Base-by-base conservation (phyloP, 2,888 invertebrate genomes). In the Cataglyphis albicans region DNA sequence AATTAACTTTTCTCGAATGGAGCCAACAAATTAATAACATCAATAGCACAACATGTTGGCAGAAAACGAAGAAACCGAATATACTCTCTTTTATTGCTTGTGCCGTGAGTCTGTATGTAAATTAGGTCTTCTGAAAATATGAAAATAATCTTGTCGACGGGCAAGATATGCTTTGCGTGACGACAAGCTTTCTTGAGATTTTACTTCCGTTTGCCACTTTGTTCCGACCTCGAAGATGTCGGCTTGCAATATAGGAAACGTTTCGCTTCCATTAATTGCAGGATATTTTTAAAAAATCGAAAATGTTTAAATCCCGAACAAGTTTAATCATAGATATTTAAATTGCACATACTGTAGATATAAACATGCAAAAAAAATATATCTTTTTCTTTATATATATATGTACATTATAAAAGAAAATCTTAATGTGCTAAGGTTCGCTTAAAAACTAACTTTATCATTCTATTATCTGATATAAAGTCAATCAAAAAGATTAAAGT, bases 91-190 rank as follows among this genome's bases (percentile, higher is more conserved):
- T 75, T 48, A 81, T 61, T 64, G 35, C 63, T 57, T 52, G 29
- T 86, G 38, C 59, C 84, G 70, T 74, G 78, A 81, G 74, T 57
- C 61, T 48, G 63, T 76, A 83, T 86, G 84, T 72, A 86, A 86
- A 88, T 84, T 41, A 18, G 32, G 55, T 75, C 64, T 74, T 61
- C 63, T 41, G 81, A 70, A 76, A 81, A 81, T 80, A 83, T 41
- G 83, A 86, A 83, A 83, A 67, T 81, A 86, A 86, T 86, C 55
- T 74, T 70, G 52, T 38, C 65, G 38, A 68, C 18, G 35, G 57
- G 41, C 59, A 81, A 80, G 86, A 84, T 81, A 61, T 55, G 44
- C 81, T 2, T 97, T 97, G 0, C 96, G 95, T 7, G 97, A 97
- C 87, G 96, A 97, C 80, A 82, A 74, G 73, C 73, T 75, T 82